Evolutionary conservation across 1,140 invertebrate species (phyloP).

Genomic region (Goniozus legneri): DNA sequence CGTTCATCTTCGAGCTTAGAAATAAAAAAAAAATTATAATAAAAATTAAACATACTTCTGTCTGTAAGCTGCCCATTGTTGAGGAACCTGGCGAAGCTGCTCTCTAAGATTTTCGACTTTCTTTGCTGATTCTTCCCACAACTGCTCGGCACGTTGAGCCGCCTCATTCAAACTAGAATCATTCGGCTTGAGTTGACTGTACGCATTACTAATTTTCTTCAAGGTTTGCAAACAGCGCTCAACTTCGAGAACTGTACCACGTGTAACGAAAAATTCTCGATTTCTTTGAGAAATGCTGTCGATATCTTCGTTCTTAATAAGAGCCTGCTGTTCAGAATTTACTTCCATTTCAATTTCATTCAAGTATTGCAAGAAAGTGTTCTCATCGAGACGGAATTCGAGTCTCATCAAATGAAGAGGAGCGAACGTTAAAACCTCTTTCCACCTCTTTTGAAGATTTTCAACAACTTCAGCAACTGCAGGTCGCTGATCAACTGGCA

Average conservation of each 20-base stretch:
- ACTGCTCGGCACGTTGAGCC: slow-evolving; percentile 64
- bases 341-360: slow-evolving; percentile 88
- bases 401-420: slow-evolving; percentile 82
- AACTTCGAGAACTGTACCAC: slow-evolving; percentile 66
- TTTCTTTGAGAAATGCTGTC: slow-evolving; percentile 74
- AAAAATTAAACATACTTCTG: slow-evolving; percentile 58
- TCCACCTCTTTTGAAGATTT: slow-evolving; percentile 72
- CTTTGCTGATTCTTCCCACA: slow-evolving; percentile 70
- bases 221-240: slow-evolving; percentile 74
- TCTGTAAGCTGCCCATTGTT: slow-evolving; percentile 85
- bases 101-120: slow-evolving; percentile 70
- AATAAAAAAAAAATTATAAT: slow-evolving; percentile 2
- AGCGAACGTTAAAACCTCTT: slow-evolving; percentile 71
- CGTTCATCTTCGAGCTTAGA: neutral
- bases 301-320: slow-evolving; percentile 81
- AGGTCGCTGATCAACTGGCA: slow-evolving; percentile 66
- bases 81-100: slow-evolving; percentile 81
- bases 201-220: slow-evolving; percentile 66
- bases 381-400: slow-evolving; percentile 86
- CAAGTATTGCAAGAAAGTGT: slow-evolving; percentile 77
- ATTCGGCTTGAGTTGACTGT: slow-evolving; percentile 61
- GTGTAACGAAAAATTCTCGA: slow-evolving; percentile 70
- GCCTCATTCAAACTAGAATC: slow-evolving; percentile 66
- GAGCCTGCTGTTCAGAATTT: slow-evolving; percentile 78
- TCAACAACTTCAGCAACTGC: slow-evolving; percentile 69